Percentiles rank a stretch among this genome's conserved stretches.
These are phyloP conservation scores for Streptopelia turtur DNA, from an alignment of 2,797 vertebrate genomes.

Conservation along the genomic window DNA sequence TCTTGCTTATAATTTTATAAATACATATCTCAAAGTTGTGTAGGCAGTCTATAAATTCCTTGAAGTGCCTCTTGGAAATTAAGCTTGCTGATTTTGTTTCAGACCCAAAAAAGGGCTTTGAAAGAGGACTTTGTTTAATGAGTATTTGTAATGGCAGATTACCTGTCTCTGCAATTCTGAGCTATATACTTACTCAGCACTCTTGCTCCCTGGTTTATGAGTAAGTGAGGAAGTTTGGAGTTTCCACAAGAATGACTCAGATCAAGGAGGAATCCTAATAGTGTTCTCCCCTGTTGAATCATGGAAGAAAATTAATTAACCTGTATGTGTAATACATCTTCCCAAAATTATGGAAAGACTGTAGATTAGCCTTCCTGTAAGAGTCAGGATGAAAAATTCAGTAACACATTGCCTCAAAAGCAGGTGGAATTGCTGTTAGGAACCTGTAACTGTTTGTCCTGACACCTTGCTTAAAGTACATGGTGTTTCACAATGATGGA, in stretches of 20 bases:
- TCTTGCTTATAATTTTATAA: not conserved
- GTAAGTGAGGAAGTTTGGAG: constrained; percentile 33
- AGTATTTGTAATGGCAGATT: not conserved
- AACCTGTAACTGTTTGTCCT: not conserved
- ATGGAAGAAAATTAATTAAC: not conserved
- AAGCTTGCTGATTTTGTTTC: not conserved
- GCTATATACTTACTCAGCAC: not conserved
- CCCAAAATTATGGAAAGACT: not conserved
- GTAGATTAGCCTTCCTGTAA: not conserved
- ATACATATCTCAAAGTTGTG: rapidly evolving
- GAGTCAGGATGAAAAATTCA: not conserved
- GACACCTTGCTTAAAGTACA: not conserved
- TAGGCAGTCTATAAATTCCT: not conserved
- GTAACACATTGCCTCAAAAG: not conserved
- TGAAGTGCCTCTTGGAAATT: not conserved
- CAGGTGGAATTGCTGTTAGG: not conserved
- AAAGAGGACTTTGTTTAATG: not conserved
- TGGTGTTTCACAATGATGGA: too few species aligned
- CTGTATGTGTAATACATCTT: not conserved
- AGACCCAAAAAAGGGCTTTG: not conserved
- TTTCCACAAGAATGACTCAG: constrained; percentile 5
- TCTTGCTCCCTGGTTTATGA: not conserved
- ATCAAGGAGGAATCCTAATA: not conserved
- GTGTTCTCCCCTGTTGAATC: not conserved
- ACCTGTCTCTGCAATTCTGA: not conserved